Evolutionary conservation across 2,113 vertebrate genomes (phyloP).

Genomic region (Heterotis niloticus): DNA sequence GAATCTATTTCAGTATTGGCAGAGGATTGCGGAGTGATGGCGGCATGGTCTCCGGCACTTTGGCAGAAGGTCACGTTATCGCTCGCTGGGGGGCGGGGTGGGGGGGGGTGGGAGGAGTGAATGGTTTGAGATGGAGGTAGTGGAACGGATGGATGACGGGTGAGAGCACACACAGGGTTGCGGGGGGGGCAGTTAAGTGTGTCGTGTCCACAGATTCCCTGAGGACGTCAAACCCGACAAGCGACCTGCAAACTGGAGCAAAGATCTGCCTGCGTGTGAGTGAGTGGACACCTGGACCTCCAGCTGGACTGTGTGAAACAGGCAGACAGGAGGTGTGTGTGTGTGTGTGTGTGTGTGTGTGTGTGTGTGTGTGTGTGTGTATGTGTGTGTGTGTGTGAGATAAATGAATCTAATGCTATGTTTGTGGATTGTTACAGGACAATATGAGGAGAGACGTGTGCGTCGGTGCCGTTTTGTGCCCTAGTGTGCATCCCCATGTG

Average conservation of each 20-base stretch:
- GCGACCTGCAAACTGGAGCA: neutral
- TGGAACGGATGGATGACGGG: constrained; percentile 43
- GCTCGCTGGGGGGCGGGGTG: constrained; percentile 36
- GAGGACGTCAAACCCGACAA: constrained; percentile 13
- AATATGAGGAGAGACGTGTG: neutral
- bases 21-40: constrained; percentile 61
- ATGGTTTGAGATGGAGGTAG: constrained; percentile 32
- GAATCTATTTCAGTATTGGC: constrained; percentile 69
- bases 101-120: constrained; percentile 8
- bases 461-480: neutral
- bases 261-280: neutral
- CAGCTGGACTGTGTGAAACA: neutral
- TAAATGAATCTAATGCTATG: neutral
- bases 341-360: neutral
- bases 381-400: neutral
- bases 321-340: neutral
- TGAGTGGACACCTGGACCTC: neutral
- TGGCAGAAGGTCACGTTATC: constrained; percentile 72
- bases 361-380: neutral
- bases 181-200: neutral
- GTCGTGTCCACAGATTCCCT: constrained; percentile 22
- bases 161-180: constrained; percentile 13
- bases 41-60: constrained; percentile 68
- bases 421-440: neutral
- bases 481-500: constrained; percentile 13